A percentile compares a stretch with the other conserved stretches of the same genome.
phyloP scores from a whole-genome alignment of 2,888 invertebrate species.

The Lottia gigantea region DNA sequence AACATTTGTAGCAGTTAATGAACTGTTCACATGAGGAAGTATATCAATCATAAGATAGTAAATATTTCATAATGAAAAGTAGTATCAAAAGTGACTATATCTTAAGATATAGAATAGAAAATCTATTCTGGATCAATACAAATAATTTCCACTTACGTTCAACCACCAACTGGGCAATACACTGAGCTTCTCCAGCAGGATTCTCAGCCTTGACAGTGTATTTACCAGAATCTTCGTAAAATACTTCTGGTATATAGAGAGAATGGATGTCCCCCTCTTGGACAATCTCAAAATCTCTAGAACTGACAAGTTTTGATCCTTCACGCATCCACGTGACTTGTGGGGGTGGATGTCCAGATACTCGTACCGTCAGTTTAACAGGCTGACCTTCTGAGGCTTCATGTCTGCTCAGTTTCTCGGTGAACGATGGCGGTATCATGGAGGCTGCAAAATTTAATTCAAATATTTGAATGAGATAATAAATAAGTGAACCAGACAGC shows the following conservation, averaged over 20 bases:
- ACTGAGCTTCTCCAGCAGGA: slow-evolving; percentile 71
- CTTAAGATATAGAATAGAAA: neutral
- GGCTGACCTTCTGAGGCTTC: slow-evolving; percentile 70
- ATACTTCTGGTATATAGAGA: slow-evolving; percentile 78
- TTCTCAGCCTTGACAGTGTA: slow-evolving; percentile 66
- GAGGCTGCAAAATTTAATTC: slow-evolving; percentile 73
- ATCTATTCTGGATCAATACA: too few species aligned
- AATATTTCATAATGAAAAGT: too few species aligned
- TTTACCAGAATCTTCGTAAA: slow-evolving; percentile 68
- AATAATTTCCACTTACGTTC: slow-evolving; percentile 47
- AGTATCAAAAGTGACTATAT: too few species aligned
- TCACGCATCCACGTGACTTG: slow-evolving; percentile 67
- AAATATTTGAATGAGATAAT: neutral
- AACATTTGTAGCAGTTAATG: too few species aligned
- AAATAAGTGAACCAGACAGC: too few species aligned
- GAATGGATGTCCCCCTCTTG: slow-evolving; percentile 76
- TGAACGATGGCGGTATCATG: slow-evolving; percentile 83
- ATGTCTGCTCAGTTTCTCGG: slow-evolving; percentile 82
- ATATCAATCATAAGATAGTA: too few species aligned
- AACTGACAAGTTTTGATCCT: slow-evolving; percentile 68
- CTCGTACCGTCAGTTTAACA: slow-evolving; percentile 61
- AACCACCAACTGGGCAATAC: slow-evolving; percentile 82
- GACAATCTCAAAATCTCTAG: slow-evolving; percentile 64
- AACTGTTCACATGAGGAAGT: too few species aligned
- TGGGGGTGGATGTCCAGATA: slow-evolving; percentile 63